Evolutionary conservation across 2,888 invertebrate genomes (phyloP).

Genomic region (Erebia epiphron): DNA sequence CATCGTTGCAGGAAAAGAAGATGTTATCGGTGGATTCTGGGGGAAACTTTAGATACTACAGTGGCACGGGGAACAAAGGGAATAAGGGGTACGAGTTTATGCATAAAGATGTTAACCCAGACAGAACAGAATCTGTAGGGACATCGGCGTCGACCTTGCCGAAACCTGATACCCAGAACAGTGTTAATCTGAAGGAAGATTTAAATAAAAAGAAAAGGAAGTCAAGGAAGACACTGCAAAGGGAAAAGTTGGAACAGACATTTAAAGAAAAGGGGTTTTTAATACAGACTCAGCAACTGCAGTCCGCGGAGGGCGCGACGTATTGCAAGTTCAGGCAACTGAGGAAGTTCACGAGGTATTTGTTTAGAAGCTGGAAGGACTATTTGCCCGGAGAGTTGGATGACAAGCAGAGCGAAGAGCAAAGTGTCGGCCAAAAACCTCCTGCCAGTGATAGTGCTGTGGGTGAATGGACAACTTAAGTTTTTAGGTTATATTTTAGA

Average conservation of each 20-base stretch:
- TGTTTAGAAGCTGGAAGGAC: conserved; percentile 96
- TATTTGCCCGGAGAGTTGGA: conserved; percentile 91
- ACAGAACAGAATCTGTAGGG: conserved; percentile 51
- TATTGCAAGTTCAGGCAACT: conserved; percentile 96
- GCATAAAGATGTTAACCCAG: conserved; percentile 86
- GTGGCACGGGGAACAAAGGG: conserved; percentile 92
- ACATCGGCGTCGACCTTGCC: conserved; percentile 48
- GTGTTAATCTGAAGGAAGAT: conserved; percentile 58
- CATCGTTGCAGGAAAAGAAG: conserved; percentile 94
- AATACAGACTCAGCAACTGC: conserved; percentile 95
- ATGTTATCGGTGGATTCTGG: conserved; percentile 95
- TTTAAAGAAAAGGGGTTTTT: conserved; percentile 96
- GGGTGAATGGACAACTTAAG: conserved; percentile 56
- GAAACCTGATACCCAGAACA: conserved; percentile 46
- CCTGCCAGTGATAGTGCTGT: conserved; percentile 47
- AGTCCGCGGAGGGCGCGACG: conserved; percentile 96
- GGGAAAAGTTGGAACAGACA: conserved; percentile 95
- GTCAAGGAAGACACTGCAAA: conserved; percentile 90
- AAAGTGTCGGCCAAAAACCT: conserved; percentile 41
- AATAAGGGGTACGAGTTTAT: conserved; percentile 92
- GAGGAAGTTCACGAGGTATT: conserved; percentile 94
- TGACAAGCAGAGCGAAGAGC: conserved; percentile 48
- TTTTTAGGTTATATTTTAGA: not conserved
- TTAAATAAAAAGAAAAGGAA: conserved; percentile 86
- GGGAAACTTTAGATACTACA: conserved; percentile 94